Evolutionary conservation across 2,888 invertebrate species (phyloP).

Genomic region (Erynnis tages): DNA sequence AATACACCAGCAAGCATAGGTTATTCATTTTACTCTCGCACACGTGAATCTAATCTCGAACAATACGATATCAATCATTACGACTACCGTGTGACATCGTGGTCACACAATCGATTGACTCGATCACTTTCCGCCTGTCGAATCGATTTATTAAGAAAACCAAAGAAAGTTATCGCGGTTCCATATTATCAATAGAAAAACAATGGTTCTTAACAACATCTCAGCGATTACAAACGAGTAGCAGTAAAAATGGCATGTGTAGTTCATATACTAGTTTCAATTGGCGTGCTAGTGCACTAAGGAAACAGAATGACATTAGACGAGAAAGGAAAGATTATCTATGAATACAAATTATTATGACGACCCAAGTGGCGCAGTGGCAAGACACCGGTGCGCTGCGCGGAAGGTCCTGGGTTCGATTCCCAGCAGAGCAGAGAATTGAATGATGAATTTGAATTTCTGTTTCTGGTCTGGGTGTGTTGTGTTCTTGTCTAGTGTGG

Average conservation of each 20-base stretch:
- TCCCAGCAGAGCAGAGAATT: too few species aligned
- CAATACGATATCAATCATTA: slow-evolving; percentile 5
- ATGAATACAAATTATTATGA: too few species aligned
- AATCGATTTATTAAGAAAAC: slow-evolving; percentile 44
- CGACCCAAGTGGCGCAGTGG: too few species aligned
- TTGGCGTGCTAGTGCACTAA: too few species aligned
- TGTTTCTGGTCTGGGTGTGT: too few species aligned
- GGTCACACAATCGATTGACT: slow-evolving; percentile 3
- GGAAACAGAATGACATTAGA: too few species aligned
- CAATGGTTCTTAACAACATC: slow-evolving; percentile 21
- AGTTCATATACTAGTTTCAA: not conserved
- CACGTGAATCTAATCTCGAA: slow-evolving; percentile 2
- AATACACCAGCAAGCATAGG: too few species aligned
- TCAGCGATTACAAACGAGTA: not conserved
- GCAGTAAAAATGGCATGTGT: slow-evolving; percentile 2
- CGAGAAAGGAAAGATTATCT: too few species aligned
- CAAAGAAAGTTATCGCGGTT: slow-evolving; percentile 51
- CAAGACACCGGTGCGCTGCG: too few species aligned
- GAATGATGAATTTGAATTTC: too few species aligned
- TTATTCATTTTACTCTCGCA: not conserved
- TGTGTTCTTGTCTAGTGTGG: too few species aligned
- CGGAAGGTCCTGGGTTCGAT: too few species aligned
- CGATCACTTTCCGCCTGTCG: not conserved
- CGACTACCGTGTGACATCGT: not conserved
- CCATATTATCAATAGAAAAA: slow-evolving; percentile 38